A percentile compares a stretch with the other conserved stretches of the same genome.
These are phyloP conservation scores for Caenorhabditis sp. DNA, from an alignment of 2,888 invertebrate species.

Conservation along the genomic window DNA sequence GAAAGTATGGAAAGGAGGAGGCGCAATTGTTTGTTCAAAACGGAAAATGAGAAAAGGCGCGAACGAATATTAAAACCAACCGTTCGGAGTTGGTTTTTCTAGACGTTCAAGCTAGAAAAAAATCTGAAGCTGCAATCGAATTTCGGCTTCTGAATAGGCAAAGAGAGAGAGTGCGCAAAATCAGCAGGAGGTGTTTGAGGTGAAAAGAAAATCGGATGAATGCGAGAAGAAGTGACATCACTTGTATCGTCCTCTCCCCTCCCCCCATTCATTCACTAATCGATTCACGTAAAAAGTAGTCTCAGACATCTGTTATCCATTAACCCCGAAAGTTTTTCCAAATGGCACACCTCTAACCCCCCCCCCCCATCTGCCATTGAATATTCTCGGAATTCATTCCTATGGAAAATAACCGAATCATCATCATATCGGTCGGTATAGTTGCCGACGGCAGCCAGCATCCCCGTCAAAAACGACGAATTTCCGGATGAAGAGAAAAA, in stretches of 20 bases:
- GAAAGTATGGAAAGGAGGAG: constrained; percentile 30
- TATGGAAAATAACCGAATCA: background rate
- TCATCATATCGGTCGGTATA: background rate
- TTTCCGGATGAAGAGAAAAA: constrained; percentile 22
- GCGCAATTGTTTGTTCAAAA: constrained; percentile 54
- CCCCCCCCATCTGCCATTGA: background rate
- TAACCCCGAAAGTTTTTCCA: constrained; percentile 38
- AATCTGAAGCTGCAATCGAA: constrained; percentile 29
- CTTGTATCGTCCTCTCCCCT: constrained; percentile 31
- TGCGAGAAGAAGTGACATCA: constrained; percentile 41
- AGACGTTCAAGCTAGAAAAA: background rate
- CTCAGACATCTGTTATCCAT: constrained; percentile 53
- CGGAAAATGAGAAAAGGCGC: constrained; percentile 22
- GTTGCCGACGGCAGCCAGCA: constrained; percentile 3
- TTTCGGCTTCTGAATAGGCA: constrained; percentile 39
- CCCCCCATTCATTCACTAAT: constrained; percentile 19
- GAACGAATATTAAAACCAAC: constrained; percentile 41
- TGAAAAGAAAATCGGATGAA: constrained; percentile 7
- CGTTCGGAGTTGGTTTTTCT: background rate
- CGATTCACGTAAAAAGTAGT: constrained; percentile 46
- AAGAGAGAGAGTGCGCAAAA: background rate
- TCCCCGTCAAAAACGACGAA: constrained; percentile 30
- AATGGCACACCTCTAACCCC: no score
- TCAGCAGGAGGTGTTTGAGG: background rate
- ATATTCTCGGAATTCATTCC: constrained; percentile 12